Percentiles rank a stretch among this genome's conserved stretches.
These are phyloP conservation scores for Chondrilla cf. caribensis DNA, from an alignment of 37 sponge, comb jelly and placozoan species.

Conservation along the genomic window DNA sequence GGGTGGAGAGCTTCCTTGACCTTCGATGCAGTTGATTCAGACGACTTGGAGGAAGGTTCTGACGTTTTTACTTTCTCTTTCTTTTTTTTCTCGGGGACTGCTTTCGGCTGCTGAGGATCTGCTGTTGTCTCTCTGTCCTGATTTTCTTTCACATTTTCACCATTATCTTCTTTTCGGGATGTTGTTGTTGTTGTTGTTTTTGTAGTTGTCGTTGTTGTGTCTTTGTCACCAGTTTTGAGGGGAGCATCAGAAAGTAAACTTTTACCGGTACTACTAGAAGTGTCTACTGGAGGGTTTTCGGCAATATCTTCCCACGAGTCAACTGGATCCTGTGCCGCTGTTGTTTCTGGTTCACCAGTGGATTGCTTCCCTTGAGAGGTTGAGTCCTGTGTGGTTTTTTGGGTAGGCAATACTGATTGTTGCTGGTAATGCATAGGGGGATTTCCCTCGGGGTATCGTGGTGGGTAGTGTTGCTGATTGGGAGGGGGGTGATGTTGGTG, in stretches of 20 bases:
- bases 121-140: background rate
- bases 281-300: background rate
- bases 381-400: background rate
- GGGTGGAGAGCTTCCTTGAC: slow-evolving; percentile 31
- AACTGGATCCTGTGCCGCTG: slow-evolving; percentile 4
- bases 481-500: too few species aligned
- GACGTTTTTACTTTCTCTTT: background rate
- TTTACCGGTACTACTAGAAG: too few species aligned
- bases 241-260: background rate
- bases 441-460: too few species aligned
- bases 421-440: too few species aligned
- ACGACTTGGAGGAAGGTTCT: background rate
- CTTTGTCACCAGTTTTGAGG: background rate
- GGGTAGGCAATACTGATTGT: background rate
- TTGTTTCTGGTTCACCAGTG: too few species aligned
- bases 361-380: too few species aligned
- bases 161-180: background rate
- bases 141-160: background rate
- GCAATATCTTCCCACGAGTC: slow-evolving; percentile 83
- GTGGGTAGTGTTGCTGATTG: too few species aligned
- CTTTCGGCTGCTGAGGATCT: background rate
- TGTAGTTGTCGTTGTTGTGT: background rate
- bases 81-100: background rate
- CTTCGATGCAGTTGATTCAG: background rate
- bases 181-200: background rate